Evolutionary conservation across 1,140 invertebrate genomes (phyloP).

Genomic region (Rhyacophila brunnea): DNA sequence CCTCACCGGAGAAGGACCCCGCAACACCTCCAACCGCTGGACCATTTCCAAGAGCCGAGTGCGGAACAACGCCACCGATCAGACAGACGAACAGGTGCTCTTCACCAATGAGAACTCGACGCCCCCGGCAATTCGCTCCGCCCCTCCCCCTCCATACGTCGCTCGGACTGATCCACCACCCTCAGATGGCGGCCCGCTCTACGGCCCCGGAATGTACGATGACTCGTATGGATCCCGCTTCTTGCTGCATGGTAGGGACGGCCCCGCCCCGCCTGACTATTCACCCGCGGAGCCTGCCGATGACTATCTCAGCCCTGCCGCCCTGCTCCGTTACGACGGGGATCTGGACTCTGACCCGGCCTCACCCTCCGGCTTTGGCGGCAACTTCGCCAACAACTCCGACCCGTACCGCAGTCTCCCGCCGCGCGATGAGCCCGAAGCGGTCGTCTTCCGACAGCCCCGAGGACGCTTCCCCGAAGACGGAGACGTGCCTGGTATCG

Average conservation of each 20-base stretch:
- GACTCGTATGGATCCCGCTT: neutral
- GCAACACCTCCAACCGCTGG: conserved; percentile 49
- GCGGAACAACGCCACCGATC: conserved; percentile 46
- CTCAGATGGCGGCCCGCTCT: conserved; percentile 23
- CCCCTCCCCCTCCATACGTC: conserved; percentile 13
- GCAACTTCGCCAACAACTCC: conserved; percentile 31
- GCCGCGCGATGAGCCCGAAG: neutral
- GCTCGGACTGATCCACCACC: conserved; percentile 6
- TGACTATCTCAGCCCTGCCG: conserved; percentile 18
- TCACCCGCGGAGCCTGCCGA: conserved; percentile 30
- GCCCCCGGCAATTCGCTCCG: conserved; percentile 18
- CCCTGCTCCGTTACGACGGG: no score
- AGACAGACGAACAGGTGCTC: conserved; percentile 50
- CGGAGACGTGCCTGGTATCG: no score
- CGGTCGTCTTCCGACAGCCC: neutral
- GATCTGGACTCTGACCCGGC: no score
- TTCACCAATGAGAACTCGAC: conserved; percentile 50
- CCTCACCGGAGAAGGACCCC: conserved; percentile 39
- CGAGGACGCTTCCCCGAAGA: conserved; percentile 17
- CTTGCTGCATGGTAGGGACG: neutral
- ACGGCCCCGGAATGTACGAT: conserved; percentile 30
- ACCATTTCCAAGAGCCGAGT: conserved; percentile 46
- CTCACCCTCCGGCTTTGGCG: neutral
- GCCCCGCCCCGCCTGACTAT: conserved; percentile 21
- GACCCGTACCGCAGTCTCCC: conserved; percentile 20